Evolutionary conservation across 2,888 invertebrate genomes (phyloP).

Genomic region (Epinotia demarniana): DNA sequence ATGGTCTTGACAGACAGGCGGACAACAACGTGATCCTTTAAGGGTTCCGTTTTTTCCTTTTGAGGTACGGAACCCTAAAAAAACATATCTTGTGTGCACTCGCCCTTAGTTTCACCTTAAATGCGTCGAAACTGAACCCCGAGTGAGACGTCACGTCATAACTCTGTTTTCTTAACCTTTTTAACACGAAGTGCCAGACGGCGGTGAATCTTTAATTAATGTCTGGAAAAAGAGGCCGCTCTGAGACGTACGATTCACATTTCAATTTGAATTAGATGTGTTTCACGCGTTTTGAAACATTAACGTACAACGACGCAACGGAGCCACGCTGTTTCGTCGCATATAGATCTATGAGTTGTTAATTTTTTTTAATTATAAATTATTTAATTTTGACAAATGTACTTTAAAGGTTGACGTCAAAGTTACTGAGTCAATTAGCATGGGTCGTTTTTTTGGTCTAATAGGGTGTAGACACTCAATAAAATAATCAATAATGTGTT

Average conservation of each 20-base stretch:
- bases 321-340: too few relatives aligned
- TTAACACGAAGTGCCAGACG: conserved; percentile 40
- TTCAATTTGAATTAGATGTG: background rate
- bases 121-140: conserved; percentile 44
- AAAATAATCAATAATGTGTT: too few relatives aligned
- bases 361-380: too few relatives aligned
- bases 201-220: conserved; percentile 36
- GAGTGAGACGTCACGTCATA: conserved; percentile 27
- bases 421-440: too few relatives aligned
- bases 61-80: background rate
- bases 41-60: too few relatives aligned
- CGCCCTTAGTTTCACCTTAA: conserved; percentile 29
- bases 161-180: conserved; percentile 38
- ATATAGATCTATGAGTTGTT: too few relatives aligned
- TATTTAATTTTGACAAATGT: too few relatives aligned
- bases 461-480: too few relatives aligned
- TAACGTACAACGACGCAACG: background rate
- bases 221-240: background rate
- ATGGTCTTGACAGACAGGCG: too few relatives aligned
- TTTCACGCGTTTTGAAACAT: background rate
- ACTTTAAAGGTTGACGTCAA: too few relatives aligned
- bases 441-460: too few relatives aligned
- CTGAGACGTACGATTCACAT: background rate
- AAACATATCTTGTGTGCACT: background rate
- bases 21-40: too few relatives aligned